Conservation (phyloP, 1,140 invertebrate species). For the Drosophila guanche region DNA sequence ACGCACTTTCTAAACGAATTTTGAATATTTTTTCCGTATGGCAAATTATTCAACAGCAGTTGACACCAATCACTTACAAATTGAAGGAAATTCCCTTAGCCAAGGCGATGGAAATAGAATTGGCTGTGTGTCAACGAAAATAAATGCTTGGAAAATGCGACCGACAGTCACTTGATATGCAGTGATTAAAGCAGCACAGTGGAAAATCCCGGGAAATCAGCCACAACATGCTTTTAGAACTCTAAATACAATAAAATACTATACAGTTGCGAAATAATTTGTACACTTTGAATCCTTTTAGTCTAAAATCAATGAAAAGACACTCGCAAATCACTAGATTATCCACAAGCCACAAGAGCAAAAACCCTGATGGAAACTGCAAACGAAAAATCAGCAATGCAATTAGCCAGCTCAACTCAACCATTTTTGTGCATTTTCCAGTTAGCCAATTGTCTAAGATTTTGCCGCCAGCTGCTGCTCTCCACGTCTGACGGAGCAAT, state of each 20-base stretch:
- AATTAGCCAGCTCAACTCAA: slow-evolving; percentile 53
- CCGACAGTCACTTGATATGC: background rate
- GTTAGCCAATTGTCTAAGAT: slow-evolving; percentile 35
- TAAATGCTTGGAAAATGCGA: background rate
- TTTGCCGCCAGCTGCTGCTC: slow-evolving; percentile 32
- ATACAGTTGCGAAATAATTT: too few relatives aligned
- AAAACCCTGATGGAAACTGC: too few relatives aligned
- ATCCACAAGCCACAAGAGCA: too few relatives aligned
- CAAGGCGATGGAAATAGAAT: too few relatives aligned
- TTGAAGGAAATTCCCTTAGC: slow-evolving; percentile 18
- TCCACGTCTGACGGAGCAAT: slow-evolving; percentile 47
- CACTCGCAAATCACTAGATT: too few relatives aligned
- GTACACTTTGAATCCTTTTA: too few relatives aligned
- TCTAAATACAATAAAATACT: too few relatives aligned
- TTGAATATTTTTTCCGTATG: slow-evolving; percentile 19
- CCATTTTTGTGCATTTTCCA: slow-evolving; percentile 27
- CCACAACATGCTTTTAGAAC: too few relatives aligned
- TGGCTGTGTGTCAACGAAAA: background rate
- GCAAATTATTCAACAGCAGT: slow-evolving; percentile 38
- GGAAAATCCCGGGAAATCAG: too few relatives aligned
- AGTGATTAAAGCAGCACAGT: too few relatives aligned
- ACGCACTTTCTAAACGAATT: slow-evolving; percentile 49
- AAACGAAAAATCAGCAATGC: slow-evolving; percentile 21
- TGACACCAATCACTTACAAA: slow-evolving; percentile 33
- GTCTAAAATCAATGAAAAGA: too few relatives aligned